phyloP scores from a whole-genome alignment of 2,888 invertebrate species.

The Drosophila fulvimacula region DNA sequence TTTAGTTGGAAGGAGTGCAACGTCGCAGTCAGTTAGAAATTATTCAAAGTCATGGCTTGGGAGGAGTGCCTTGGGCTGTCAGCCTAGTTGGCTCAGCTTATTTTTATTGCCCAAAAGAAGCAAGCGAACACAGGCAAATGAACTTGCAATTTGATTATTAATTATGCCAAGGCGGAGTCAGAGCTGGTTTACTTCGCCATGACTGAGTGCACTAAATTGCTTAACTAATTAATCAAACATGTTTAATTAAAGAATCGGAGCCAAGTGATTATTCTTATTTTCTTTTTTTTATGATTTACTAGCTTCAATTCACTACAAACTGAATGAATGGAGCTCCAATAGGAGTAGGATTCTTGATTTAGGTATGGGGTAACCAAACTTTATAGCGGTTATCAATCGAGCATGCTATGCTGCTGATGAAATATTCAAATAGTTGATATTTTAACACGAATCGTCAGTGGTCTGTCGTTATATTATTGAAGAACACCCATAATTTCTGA shows the following conservation, averaged over 20 bases:
- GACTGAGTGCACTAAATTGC: conserved; percentile 71
- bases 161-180: conserved; percentile 63
- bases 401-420: background rate
- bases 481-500: too few species aligned
- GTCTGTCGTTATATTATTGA: too few species aligned
- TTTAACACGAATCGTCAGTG: too few species aligned
- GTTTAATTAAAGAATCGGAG: conserved; percentile 65
- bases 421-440: too few species aligned
- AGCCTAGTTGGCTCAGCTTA: conserved; percentile 17
- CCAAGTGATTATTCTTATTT: conserved; percentile 2
- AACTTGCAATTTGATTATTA: conserved; percentile 79
- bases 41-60: conserved; percentile 73
- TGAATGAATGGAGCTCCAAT: background rate
- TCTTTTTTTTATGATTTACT: background rate
- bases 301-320: background rate
- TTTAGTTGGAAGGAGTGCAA: conserved; percentile 46
- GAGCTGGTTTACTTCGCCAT: conserved; percentile 29
- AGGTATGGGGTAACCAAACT: background rate
- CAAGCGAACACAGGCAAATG: conserved; percentile 48
- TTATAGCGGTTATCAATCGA: background rate
- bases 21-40: conserved; percentile 65
- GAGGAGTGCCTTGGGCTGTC: conserved; percentile 50
- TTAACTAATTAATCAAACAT: conserved; percentile 72
- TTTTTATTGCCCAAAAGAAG: conserved; percentile 59
- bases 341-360: background rate